phyloP scores from a whole-genome alignment of 2,888 invertebrate species.

The Apodemia hepburni region DNA sequence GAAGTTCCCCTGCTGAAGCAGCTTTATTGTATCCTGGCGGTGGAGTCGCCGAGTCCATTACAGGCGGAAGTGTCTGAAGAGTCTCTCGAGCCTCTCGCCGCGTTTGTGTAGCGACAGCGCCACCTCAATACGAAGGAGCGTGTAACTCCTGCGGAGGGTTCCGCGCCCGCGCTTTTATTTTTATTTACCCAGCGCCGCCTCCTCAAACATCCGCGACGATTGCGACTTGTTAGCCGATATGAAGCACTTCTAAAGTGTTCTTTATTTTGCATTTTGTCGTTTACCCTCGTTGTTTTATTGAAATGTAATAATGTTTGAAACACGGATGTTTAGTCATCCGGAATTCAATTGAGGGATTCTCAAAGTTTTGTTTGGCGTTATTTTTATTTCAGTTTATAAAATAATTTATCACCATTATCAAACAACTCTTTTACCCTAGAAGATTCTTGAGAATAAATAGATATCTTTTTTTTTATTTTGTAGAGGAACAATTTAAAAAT shows the following conservation, averaged over 20 bases:
- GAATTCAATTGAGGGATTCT: no score
- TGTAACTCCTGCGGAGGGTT: slow-evolving; percentile 25
- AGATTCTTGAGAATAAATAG: no score
- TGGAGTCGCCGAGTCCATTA: slow-evolving; percentile 23
- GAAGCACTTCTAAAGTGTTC: slow-evolving; percentile 6
- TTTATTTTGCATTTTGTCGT: slow-evolving; percentile 14
- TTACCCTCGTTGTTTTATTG: slow-evolving; percentile 7
- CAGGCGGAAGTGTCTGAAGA: slow-evolving; percentile 23
- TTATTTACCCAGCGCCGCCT: slow-evolving; percentile 39
- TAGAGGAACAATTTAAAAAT: no score
- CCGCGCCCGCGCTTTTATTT: slow-evolving; percentile 37
- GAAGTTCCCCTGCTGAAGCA: not conserved
- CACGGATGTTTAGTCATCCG: not conserved
- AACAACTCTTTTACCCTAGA: no score
- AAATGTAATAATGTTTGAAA: slow-evolving; percentile 7
- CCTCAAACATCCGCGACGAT: slow-evolving; percentile 35
- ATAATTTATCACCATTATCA: no score
- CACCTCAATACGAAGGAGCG: slow-evolving; percentile 49
- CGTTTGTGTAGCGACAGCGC: slow-evolving; percentile 53
- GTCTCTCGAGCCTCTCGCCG: slow-evolving; percentile 42
- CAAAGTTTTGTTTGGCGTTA: no score
- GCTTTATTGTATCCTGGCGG: not conserved
- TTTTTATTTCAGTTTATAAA: no score
- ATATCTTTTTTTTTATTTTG: no score
- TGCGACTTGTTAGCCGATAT: slow-evolving; percentile 21